Evolutionary conservation across 2,888 invertebrate genomes (phyloP), one percentile per base, ranked within the genome.

Genomic region (Agonopterix alstromeriana): DNA sequence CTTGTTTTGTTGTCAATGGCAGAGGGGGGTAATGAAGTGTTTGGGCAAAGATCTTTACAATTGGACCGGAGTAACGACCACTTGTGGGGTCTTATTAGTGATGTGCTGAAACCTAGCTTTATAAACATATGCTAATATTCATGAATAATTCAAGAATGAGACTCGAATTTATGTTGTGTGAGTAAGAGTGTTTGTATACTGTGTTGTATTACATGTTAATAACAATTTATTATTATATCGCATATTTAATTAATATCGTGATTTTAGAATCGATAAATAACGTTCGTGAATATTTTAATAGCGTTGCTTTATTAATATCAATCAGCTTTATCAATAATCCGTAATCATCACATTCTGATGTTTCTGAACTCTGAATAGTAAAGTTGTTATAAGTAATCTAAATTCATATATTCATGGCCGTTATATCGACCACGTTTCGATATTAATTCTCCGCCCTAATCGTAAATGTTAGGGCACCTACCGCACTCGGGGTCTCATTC

Each of bases 401-500:
- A 42, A 42, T 12, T 42, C 42, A 42, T 10, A 8, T 38, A 38
- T 38, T 38, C 38, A 38, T 38, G 38, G n/a, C 5, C n/a, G n/a
- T 38, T 35, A 10, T 35, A 45, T 36, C 45, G 36, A 36, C 5
- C 8, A 35, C 10, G 9, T 27, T 10, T 45, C 48, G 58, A 61
- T 57, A 53, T 61, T 52, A 36, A 35, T 36, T 43, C 62, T 58
- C 61, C 53, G 48, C 68, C 58, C 70, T 69, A 70, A 52, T 56
- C 58, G 62, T 68, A 59, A 68, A 63, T 27, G 67, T 60, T 58
- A 56, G 60, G 57, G 65, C 66, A 77, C 78, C 72, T 73, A 77
- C 80, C 73, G 76, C 77, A 65, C 62, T 65, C 66, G 55, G 61
- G 65, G 63, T 61, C 70, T 72, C 76, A 80, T 83, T 83, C 82